A percentile compares a stretch with the other conserved stretches of the same genome.
These are phyloP conservation scores for Drosophila fulvimacula DNA, from an alignment of 2,888 invertebrate genomes.

Conservation along the genomic window DNA sequence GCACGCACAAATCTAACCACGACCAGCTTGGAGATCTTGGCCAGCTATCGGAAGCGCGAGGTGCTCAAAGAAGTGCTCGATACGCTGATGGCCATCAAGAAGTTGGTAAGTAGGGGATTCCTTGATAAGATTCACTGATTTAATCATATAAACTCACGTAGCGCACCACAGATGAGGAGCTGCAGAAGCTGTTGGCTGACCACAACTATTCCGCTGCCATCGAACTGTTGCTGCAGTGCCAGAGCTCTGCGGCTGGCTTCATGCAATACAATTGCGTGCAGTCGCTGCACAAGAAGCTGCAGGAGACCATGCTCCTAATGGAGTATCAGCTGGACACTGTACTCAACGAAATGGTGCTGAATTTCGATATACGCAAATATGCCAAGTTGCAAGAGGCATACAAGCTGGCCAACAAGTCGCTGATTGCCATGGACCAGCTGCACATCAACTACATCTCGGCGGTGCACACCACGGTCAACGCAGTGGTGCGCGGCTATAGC, in stretches of 20 bases:
- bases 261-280: slow-evolving; percentile 96
- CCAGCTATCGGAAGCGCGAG: slow-evolving; percentile 95
- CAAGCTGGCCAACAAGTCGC: slow-evolving; percentile 94
- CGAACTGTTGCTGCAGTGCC: slow-evolving; percentile 94
- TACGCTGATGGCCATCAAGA: slow-evolving; percentile 92
- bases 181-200: slow-evolving; percentile 92
- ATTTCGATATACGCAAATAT: slow-evolving; percentile 92
- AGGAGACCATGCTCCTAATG: slow-evolving; percentile 95
- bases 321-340: slow-evolving; percentile 96
- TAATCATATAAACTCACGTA: slow-evolving; percentile 6
- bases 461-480: slow-evolving; percentile 91
- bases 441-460: slow-evolving; percentile 98
- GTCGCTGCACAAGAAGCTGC: slow-evolving; percentile 93
- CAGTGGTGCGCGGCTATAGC: slow-evolving; percentile 86
- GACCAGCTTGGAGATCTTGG: slow-evolving; percentile 94
- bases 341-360: slow-evolving; percentile 88
- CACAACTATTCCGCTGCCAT: slow-evolving; percentile 96
- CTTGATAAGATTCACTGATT: neutral
- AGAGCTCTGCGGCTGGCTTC: slow-evolving; percentile 92
- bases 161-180: slow-evolving; percentile 91
- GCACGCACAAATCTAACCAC: slow-evolving; percentile 93
- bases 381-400: slow-evolving; percentile 94
- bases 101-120: slow-evolving; percentile 85
- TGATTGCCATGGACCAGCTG: slow-evolving; percentile 96
- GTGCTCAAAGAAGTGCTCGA: slow-evolving; percentile 92